Evolutionary conservation across 1,140 invertebrate species (phyloP).

Genomic region (Rhizoglyphus robini): DNA sequence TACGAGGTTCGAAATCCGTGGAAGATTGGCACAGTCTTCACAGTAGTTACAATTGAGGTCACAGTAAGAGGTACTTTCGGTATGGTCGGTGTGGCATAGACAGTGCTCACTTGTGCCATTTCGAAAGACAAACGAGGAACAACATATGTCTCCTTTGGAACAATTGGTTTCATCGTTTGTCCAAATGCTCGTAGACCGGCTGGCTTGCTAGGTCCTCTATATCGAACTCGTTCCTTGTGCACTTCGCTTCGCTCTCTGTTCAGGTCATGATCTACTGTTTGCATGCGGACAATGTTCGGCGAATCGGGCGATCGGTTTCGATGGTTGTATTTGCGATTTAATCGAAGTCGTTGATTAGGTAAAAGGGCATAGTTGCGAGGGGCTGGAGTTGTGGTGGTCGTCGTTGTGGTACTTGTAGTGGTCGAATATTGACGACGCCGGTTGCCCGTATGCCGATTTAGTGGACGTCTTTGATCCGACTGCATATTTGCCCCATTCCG

Average conservation of each 20-base stretch:
- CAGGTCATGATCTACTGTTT: background rate
- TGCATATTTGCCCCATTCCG: background rate
- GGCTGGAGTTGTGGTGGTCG: conserved; percentile 14
- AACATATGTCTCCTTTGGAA: background rate
- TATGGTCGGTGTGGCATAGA: conserved; percentile 21
- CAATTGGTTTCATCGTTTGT: background rate
- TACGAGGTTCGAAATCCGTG: conserved; percentile 29
- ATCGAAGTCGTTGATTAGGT: conserved; percentile 11
- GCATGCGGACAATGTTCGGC: background rate
- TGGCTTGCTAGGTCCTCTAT: background rate
- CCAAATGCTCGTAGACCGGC: background rate
- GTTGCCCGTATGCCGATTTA: background rate
- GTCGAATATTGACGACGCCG: background rate
- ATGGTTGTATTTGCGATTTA: conserved; percentile 15
- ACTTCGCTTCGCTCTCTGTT: background rate
- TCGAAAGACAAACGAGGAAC: background rate
- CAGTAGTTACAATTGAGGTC: conserved; percentile 28
- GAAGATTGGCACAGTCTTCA: conserved; percentile 29
- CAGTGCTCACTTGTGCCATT: background rate
- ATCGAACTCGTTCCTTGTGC: background rate
- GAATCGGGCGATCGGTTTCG: background rate
- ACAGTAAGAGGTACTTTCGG: conserved; percentile 27
- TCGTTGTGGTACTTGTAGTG: background rate
- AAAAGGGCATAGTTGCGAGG: background rate
- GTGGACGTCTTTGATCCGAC: background rate